Base-by-base conservation (phyloP, 1,140 invertebrate species). In the Orchesella cincta region DNA sequence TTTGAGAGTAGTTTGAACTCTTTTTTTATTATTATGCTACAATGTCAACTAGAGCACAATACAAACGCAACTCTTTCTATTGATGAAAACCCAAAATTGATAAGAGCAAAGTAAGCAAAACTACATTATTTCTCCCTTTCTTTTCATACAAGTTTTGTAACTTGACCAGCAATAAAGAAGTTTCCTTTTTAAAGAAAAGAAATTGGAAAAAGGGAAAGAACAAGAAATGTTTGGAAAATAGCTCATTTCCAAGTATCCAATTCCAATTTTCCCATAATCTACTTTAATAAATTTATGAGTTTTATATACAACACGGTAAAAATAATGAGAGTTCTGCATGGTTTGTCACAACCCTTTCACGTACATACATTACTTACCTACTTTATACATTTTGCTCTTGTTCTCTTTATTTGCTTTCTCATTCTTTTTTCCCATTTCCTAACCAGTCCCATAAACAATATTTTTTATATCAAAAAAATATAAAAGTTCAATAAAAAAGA, bases 261-360 rank as follows among this genome's bases (percentile, higher is more conserved):
- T 57, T 57, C 54, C 54, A 57, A 57, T 57, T 57, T 57, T 57
- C 54, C 54, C 54, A 57, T 57, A 57, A 57, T 23, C 14, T 57
- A 57, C 26, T 57, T 57, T 57, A n/a, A 57, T 57, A 57, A 57
- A 57, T 57, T 57, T 57, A 57, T 57, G 54, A 57, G 54, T 23
- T n/a, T n/a, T n/a, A n/a, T n/a, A n/a, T n/a, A n/a, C n/a, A n/a
- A n/a, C n/a, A n/a, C n/a, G n/a, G n/a, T n/a, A n/a, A n/a, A n/a
- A n/a, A n/a, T n/a, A n/a, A n/a, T n/a, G 39, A 46, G 39, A 46
- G 39, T 46, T 46, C 20, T 46, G n/a, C n/a, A n/a, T n/a, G n/a
- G n/a, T n/a, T n/a, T n/a, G n/a, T n/a, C n/a, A n/a, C n/a, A n/a
- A n/a, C n/a, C n/a, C n/a, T n/a, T n/a, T n/a, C n/a, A n/a, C n/a